Percentiles rank a stretch among this genome's conserved stretches.
These are phyloP conservation scores for Lanius ludovicianus DNA, from an alignment of 2,113 vertebrate species.

Conservation along the genomic window DNA sequence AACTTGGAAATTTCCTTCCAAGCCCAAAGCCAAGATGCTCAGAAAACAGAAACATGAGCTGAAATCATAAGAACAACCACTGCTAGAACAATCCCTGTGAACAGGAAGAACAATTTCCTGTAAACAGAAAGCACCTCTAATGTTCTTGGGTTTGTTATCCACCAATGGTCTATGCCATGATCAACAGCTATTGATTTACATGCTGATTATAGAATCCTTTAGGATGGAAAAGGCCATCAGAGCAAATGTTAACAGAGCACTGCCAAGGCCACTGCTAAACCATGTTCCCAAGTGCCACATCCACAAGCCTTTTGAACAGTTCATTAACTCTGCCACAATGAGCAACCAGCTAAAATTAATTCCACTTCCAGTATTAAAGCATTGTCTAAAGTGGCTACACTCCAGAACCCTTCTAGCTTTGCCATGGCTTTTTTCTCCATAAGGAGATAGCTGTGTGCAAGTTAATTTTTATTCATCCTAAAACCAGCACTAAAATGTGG, in stretches of 20 bases:
- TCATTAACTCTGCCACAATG: background rate
- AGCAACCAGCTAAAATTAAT: background rate
- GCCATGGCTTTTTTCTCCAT: background rate
- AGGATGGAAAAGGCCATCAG: background rate
- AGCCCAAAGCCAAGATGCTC: background rate
- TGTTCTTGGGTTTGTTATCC: background rate
- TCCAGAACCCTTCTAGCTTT: background rate
- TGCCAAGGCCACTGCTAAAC: background rate
- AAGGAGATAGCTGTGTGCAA: background rate
- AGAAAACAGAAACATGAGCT: background rate
- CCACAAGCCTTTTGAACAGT: background rate
- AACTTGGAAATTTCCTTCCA: background rate
- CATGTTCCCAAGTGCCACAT: background rate
- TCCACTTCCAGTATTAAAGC: background rate
- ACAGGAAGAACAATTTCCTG: background rate
- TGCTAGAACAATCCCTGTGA: background rate
- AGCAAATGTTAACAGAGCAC: background rate
- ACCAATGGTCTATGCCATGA: fast-evolving
- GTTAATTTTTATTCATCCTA: background rate
- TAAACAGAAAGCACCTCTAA: background rate
- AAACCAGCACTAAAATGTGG: background rate
- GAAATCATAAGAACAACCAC: background rate
- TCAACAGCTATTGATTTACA: background rate
- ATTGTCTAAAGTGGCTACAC: background rate
- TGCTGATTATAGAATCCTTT: fast-evolving